Conservation (phyloP, 1,140 invertebrate genomes). For the Drosophila nigromelanica region DNA sequence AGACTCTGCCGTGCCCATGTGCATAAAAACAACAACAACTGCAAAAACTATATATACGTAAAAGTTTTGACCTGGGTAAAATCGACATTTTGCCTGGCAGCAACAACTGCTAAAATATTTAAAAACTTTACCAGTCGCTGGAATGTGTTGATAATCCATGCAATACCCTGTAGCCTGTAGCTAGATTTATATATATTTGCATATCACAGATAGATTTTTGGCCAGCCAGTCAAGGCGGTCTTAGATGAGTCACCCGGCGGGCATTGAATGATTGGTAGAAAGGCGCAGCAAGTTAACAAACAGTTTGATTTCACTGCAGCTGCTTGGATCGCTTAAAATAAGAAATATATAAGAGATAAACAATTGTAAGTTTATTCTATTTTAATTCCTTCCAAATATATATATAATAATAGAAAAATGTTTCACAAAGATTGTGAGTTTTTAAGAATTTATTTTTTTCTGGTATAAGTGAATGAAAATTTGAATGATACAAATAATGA, state of each 20-base stretch:
- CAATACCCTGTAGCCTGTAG: conserved; percentile 46
- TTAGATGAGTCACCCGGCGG: conserved; percentile 19
- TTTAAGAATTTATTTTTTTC: no score
- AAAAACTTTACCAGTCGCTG: conserved; percentile 16
- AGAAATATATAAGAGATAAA: not conserved
- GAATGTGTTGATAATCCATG: conserved; percentile 48
- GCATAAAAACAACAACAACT: conserved; percentile 25
- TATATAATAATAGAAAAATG: no score
- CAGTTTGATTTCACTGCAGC: not conserved
- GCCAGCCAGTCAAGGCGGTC: conserved; percentile 8
- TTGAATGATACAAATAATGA: no score
- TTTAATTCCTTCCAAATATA: no score
- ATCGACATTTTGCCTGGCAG: conserved; percentile 61
- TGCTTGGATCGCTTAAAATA: not conserved
- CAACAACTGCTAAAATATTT: conserved; percentile 32
- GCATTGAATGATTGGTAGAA: not conserved
- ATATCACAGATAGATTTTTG: conserved; percentile 35
- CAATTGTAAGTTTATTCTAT: no score
- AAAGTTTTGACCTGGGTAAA: conserved; percentile 68
- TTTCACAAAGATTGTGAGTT: no score
- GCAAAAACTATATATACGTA: conserved; percentile 22
- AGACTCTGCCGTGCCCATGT: conserved; percentile 66
- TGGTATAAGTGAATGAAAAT: no score
- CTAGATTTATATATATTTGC: conserved; percentile 41
- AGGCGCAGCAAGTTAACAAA: conserved; percentile 5